A percentile compares a stretch with the other conserved stretches of the same genome.
These are phyloP conservation scores for Nasonia oneida DNA, from an alignment of 2,888 invertebrate species.

Conservation along the genomic window DNA sequence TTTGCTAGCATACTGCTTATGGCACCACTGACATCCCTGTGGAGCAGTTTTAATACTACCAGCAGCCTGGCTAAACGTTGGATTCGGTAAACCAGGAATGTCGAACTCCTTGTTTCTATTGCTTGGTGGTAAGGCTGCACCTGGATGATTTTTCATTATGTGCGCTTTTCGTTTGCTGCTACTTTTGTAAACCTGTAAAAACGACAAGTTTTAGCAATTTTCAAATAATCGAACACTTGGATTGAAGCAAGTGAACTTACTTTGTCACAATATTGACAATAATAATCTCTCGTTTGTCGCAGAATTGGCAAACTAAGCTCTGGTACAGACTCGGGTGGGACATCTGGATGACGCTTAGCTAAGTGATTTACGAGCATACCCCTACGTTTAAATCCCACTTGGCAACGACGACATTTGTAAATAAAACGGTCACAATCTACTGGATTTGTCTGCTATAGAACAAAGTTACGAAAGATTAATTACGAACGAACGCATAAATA, in stretches of 20 bases:
- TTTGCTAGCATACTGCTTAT: constrained; percentile 92
- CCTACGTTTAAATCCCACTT: constrained; percentile 89
- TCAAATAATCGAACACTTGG: neutral
- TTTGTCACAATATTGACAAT: constrained; percentile 92
- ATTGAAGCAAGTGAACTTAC: constrained; percentile 69
- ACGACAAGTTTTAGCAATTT: constrained; percentile 53
- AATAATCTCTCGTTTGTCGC: constrained; percentile 88
- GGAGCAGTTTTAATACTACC: constrained; percentile 87
- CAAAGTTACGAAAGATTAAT: constrained; percentile 36
- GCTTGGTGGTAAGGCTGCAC: constrained; percentile 84
- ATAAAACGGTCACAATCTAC: constrained; percentile 87
- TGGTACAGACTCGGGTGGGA: constrained; percentile 84
- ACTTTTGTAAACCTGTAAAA: constrained; percentile 85
- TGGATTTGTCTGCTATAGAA: constrained; percentile 76
- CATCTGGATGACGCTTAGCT: constrained; percentile 87
- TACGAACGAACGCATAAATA: neutral
- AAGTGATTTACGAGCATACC: constrained; percentile 93
- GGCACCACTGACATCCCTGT: constrained; percentile 89
- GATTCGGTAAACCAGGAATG: constrained; percentile 81
- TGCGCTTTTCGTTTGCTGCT: constrained; percentile 92
- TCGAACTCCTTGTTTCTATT: constrained; percentile 78
- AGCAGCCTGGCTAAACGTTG: constrained; percentile 86
- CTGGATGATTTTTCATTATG: constrained; percentile 91
- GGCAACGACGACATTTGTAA: constrained; percentile 88
- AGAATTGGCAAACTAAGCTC: constrained; percentile 90